Conservation (phyloP, 2,888 invertebrate genomes). For the Cryptocephalus moraei region DNA sequence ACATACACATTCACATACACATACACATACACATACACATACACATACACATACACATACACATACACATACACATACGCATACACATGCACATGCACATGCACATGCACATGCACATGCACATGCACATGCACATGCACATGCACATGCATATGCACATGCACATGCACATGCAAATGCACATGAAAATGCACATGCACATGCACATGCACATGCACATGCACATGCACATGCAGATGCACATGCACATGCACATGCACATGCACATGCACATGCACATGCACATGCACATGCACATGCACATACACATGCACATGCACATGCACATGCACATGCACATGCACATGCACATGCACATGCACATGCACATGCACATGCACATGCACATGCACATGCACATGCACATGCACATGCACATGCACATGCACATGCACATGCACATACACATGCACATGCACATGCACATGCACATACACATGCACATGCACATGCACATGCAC, state of each 20-base stretch:
- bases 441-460: neutral
- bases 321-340: neutral
- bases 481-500: no score
- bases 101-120: no score
- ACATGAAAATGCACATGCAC: no score
- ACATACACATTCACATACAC: no score
- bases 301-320: neutral
- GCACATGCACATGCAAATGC: no score
- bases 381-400: neutral
- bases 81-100: no score
- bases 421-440: slow-evolving; percentile 1
- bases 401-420: neutral
- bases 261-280: neutral
- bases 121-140: no score
- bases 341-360: neutral
- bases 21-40: no score
- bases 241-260: neutral
- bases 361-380: neutral
- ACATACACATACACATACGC: no score
- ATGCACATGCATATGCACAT: neutral
- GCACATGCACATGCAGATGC: neutral
- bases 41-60: no score
- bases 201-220: neutral
- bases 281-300: neutral
- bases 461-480: no score